Conservation (phyloP, 2,797 vertebrate genomes). For the Poeciliopsis paucimaculata region DNA sequence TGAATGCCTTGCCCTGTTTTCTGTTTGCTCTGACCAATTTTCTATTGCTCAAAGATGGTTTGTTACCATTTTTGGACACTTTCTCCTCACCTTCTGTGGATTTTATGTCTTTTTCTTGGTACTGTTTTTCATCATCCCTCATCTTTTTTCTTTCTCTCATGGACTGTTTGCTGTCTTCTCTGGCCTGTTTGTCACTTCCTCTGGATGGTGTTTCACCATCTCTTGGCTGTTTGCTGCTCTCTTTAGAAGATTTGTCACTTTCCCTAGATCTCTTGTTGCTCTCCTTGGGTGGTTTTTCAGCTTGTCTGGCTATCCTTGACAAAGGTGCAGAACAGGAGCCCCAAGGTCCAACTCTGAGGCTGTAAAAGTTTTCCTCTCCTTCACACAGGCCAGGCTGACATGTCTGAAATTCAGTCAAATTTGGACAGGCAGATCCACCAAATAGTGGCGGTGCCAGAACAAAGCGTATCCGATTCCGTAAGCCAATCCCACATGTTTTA, state of each 20-base stretch:
- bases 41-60: conserved; percentile 46
- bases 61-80: conserved; percentile 40
- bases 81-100: conserved; percentile 40
- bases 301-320: conserved; percentile 82
- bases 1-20: conserved; percentile 60
- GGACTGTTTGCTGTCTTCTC: conserved; percentile 29
- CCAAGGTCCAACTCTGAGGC: conserved; percentile 91
- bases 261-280: conserved; percentile 36
- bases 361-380: conserved; percentile 86
- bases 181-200: conserved; percentile 34
- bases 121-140: conserved; percentile 45
- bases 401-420: conserved; percentile 92
- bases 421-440: conserved; percentile 89
- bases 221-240: conserved; percentile 43
- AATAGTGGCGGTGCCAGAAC: conserved; percentile 90
- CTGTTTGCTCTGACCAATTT: conserved; percentile 51
- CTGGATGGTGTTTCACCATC: conserved; percentile 37
- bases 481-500: conserved; percentile 89
- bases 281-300: conserved; percentile 36
- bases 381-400: conserved; percentile 84
- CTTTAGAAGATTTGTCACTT: conserved; percentile 29
- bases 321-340: conserved; percentile 83
- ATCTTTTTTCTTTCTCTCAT: conserved; percentile 37
- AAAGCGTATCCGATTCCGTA: conserved; percentile 88
- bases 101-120: conserved; percentile 26